Evolutionary conservation across 2,113 vertebrate species (phyloP).

Genomic region (Daboia siamensis): DNA sequence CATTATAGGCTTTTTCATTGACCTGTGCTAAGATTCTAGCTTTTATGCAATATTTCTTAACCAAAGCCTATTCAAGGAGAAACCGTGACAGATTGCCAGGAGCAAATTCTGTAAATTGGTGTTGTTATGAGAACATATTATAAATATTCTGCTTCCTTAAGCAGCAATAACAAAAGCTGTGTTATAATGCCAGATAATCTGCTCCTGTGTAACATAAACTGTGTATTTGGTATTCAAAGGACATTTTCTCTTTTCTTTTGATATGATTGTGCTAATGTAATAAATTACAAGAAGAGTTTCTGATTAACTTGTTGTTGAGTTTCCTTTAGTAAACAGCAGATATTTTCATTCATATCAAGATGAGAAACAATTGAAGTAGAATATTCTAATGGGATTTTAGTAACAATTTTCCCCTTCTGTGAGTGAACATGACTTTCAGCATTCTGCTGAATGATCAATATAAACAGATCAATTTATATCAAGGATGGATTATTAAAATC

Average conservation of each 20-base stretch:
- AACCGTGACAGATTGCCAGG: constrained; percentile 38
- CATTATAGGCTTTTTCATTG: not conserved
- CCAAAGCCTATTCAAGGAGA: constrained; percentile 37
- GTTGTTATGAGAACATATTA: constrained; percentile 31
- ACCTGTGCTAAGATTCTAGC: constrained; percentile 15
- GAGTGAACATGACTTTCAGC: constrained; percentile 35
- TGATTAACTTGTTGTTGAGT: not conserved
- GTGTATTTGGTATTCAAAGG: not conserved
- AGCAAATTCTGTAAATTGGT: constrained; percentile 28
- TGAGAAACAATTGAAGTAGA: not conserved
- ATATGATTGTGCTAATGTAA: constrained; percentile 18
- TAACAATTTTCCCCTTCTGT: not conserved
- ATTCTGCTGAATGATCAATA: constrained; percentile 44
- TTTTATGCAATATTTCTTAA: constrained; percentile 31
- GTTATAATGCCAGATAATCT: not conserved
- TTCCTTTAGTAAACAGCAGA: not conserved
- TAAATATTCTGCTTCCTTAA: constrained; percentile 45
- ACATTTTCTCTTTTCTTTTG: constrained; percentile 32
- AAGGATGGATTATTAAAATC: not conserved
- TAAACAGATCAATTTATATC: not conserved
- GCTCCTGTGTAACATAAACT: constrained; percentile 28
- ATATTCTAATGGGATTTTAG: constrained; percentile 15
- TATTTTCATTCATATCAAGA: not conserved
- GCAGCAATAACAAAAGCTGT: constrained; percentile 37
- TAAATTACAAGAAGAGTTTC: constrained; percentile 21